Percentiles rank a stretch among this genome's conserved stretches.
Evolutionary conservation across 2,888 invertebrate genomes (phyloP).

Genomic region (Siphonodentalium dalli): DNA sequence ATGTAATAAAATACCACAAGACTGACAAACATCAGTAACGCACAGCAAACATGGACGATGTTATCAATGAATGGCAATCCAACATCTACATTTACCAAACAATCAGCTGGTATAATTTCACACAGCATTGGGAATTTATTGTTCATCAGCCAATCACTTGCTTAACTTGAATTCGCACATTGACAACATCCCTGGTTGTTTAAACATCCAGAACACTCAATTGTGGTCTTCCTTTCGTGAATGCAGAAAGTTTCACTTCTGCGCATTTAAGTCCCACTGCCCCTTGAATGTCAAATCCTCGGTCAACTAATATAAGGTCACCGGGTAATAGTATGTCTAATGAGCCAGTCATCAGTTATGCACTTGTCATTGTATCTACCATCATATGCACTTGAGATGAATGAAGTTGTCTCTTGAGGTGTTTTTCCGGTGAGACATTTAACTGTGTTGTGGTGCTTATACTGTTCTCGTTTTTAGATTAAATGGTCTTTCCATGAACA

Average conservation of each 20-base stretch:
- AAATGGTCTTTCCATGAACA: constrained; percentile 18
- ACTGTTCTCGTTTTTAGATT: constrained; percentile 16
- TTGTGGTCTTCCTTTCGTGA: constrained; percentile 3
- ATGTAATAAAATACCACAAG: no score
- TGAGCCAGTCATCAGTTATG: constrained; percentile 25
- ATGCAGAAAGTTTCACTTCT: constrained; percentile 4
- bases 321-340: constrained; percentile 24
- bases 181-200: background rate
- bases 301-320: constrained; percentile 7
- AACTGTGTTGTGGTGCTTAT: constrained; percentile 29
- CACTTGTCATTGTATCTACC: constrained; percentile 30
- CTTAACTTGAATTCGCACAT: constrained; percentile 9
- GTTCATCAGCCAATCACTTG: constrained; percentile 15
- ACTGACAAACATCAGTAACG: no score
- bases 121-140: no score
- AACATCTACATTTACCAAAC: no score
- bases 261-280: background rate
- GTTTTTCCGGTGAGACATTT: constrained; percentile 31
- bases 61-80: no score
- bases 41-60: no score
- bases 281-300: constrained; percentile 3
- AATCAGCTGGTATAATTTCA: no score
- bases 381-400: constrained; percentile 30
- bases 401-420: constrained; percentile 28
- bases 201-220: background rate